These are phyloP conservation scores for Habropoda laboriosa DNA, from an alignment of 1,140 invertebrate genomes.

Conservation along the genomic window DNA sequence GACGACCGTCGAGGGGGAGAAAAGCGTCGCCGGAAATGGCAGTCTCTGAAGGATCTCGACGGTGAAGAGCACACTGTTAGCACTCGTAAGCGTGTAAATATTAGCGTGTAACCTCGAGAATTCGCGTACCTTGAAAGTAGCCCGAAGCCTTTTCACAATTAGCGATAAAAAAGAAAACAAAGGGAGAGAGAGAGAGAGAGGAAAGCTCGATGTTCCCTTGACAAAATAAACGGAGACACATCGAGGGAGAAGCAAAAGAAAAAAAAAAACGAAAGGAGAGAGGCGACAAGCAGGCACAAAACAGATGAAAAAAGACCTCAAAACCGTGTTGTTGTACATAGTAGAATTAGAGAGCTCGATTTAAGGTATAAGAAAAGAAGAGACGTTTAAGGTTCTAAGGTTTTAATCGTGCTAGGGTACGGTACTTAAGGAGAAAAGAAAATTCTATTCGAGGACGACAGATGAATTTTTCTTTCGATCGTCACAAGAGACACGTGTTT, in stretches of 20 bases:
- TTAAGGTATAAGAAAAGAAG: background rate
- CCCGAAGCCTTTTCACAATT: constrained; percentile 66
- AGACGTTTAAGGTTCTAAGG: constrained; percentile 35
- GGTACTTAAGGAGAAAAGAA: constrained; percentile 38
- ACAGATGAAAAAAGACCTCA: constrained; percentile 14
- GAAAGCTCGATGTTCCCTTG: background rate
- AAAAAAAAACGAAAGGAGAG: background rate
- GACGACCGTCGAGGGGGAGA: background rate
- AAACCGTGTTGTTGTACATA: constrained; percentile 51
- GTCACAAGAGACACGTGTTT: constrained; percentile 29
- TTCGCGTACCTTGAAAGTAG: constrained; percentile 76
- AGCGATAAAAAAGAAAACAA: constrained; percentile 38
- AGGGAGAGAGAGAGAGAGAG: background rate
- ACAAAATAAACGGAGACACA: background rate
- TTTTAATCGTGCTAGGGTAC: constrained; percentile 33
- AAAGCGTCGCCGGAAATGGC: background rate
- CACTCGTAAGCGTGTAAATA: constrained; percentile 61
- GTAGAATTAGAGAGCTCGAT: constrained; percentile 40
- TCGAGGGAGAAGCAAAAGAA: background rate
- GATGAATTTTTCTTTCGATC: background rate
- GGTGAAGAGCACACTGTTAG: constrained; percentile 22
- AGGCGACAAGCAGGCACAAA: constrained; percentile 3
- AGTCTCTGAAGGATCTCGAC: background rate
- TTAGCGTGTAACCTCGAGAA: constrained; percentile 58
- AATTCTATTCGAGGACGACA: background rate